phyloP scores from a whole-genome alignment of 1,140 invertebrate species.

The Leptinotarsa undecemlineata region DNA sequence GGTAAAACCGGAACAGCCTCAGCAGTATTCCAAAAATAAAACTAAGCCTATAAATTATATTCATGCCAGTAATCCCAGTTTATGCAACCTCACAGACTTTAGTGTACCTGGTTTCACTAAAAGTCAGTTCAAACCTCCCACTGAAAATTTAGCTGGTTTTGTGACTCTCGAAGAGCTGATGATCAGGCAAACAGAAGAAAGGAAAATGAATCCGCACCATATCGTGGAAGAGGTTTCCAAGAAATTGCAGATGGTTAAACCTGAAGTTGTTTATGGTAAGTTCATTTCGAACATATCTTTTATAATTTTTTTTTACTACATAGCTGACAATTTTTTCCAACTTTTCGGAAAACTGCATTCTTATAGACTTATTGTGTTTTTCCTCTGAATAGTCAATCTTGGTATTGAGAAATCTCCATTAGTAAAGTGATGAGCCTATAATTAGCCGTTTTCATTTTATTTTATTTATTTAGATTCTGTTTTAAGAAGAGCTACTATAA shows the following conservation, averaged over 20 bases:
- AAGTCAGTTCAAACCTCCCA: constrained; percentile 40
- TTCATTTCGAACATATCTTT: neutral
- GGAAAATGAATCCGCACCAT: constrained; percentile 52
- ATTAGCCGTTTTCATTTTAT: neutral
- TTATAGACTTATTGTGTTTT: no score
- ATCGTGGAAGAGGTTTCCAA: constrained; percentile 59
- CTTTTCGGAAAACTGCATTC: no score
- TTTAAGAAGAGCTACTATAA: no score
- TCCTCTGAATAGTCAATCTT: no score
- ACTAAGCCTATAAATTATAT: constrained; percentile 63
- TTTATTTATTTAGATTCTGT: neutral
- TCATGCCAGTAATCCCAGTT: constrained; percentile 69
- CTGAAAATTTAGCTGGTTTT: constrained; percentile 56
- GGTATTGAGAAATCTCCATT: no score
- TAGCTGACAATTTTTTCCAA: no score
- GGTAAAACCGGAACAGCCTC: neutral
- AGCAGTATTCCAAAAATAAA: constrained; percentile 39
- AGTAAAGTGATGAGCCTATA: neutral
- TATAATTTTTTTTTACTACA: no score
- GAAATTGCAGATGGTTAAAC: constrained; percentile 58
- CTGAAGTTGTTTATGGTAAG: constrained; percentile 62
- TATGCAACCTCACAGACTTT: constrained; percentile 60
- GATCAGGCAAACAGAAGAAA: constrained; percentile 72
- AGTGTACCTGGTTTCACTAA: constrained; percentile 35
- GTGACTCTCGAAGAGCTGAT: constrained; percentile 76